A percentile compares a stretch with the other conserved stretches of the same genome.
These are phyloP conservation scores for Eulemur mongoz DNA, from an alignment of 2,797 vertebrate species.

Conservation along the genomic window DNA sequence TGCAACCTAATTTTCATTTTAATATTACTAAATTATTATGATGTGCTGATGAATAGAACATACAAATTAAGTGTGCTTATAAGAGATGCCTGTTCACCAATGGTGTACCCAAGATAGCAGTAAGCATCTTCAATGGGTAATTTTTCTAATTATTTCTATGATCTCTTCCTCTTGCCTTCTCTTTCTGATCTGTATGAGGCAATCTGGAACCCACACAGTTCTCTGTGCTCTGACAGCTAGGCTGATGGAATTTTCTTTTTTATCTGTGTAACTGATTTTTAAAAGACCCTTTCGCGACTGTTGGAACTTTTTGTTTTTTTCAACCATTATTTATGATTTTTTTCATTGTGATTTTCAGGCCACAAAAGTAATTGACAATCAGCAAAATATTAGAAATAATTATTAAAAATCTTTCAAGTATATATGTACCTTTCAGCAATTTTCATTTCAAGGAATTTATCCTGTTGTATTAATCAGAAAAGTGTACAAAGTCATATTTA, in stretches of 20 bases:
- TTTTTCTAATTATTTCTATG: conserved; percentile 36
- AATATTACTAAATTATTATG: background rate
- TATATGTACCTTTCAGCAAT: background rate
- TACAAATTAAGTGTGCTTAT: conserved; percentile 17
- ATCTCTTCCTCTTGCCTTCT: background rate
- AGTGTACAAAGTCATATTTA: background rate
- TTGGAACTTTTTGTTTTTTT: background rate
- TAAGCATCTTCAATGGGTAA: background rate
- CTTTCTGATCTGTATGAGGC: background rate
- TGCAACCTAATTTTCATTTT: conserved; percentile 46
- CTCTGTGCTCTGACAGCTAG: background rate
- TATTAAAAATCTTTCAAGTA: background rate
- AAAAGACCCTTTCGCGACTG: background rate
- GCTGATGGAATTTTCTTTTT: background rate
- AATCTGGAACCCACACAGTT: background rate
- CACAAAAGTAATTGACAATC: background rate
- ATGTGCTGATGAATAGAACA: background rate
- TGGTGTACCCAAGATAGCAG: background rate
- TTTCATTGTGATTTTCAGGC: conserved; percentile 25
- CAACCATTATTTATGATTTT: background rate
- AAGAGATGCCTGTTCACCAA: background rate
- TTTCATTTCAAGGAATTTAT: conserved; percentile 32
- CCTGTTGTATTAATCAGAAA: background rate
- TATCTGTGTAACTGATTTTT: conserved; percentile 9
- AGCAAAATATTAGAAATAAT: conserved; percentile 39